phyloP scores from a whole-genome alignment of 2,888 invertebrate genomes.

The Drosophila maculinotata region DNA sequence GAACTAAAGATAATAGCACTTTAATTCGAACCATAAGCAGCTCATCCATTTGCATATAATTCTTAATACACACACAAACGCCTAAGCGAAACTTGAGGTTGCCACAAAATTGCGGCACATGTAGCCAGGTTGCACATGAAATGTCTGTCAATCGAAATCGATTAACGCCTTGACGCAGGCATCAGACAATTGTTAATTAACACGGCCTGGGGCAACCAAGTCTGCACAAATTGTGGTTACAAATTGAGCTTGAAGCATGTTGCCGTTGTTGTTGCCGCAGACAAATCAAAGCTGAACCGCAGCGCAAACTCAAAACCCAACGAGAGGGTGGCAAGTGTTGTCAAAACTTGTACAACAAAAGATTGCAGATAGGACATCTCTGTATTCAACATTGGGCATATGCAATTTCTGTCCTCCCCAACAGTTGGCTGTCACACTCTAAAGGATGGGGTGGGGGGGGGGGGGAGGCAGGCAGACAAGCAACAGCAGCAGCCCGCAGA shows the following conservation, averaged over 20 bases:
- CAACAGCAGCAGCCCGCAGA: slow-evolving; percentile 41
- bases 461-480: slow-evolving; percentile 15
- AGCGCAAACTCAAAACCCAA: background rate
- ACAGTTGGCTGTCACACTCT: slow-evolving; percentile 17
- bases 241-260: slow-evolving; percentile 46
- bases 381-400: slow-evolving; percentile 20
- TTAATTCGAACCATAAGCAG: slow-evolving; percentile 12
- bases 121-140: slow-evolving; percentile 36
- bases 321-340: slow-evolving; percentile 71
- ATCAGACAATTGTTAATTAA: slow-evolving; percentile 67
- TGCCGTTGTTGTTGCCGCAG: background rate
- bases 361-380: slow-evolving; percentile 57
- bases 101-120: slow-evolving; percentile 43
- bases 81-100: slow-evolving; percentile 25
- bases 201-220: slow-evolving; percentile 50
- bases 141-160: slow-evolving; percentile 56
- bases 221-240: slow-evolving; percentile 56
- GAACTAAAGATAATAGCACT: slow-evolving; percentile 3
- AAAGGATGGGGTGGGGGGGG: background rate
- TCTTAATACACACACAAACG: background rate
- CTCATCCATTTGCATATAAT: background rate
- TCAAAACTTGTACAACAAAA: slow-evolving; percentile 68
- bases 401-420: slow-evolving; percentile 15
- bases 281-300: slow-evolving; percentile 42
- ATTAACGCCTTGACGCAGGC: slow-evolving; percentile 44